A percentile compares a stretch with the other conserved stretches of the same genome.
These are phyloP conservation scores for Corapipo altera DNA, from an alignment of 2,113 vertebrate species.

Conservation along the genomic window DNA sequence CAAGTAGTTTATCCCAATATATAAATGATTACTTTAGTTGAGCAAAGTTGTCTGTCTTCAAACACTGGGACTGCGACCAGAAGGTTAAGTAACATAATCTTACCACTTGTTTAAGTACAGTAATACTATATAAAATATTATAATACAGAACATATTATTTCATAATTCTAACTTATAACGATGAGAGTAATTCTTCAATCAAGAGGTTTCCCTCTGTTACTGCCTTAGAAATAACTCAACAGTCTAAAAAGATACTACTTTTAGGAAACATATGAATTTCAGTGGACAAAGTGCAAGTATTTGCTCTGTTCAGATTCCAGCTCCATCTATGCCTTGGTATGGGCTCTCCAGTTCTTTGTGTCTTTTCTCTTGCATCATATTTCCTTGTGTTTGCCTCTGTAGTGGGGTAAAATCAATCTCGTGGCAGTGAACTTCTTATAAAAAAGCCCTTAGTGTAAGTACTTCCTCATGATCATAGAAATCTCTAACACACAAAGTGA, in stretches of 20 bases:
- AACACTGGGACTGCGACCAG: background rate
- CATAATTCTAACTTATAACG: background rate
- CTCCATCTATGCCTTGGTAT: rapidly evolving
- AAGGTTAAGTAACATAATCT: background rate
- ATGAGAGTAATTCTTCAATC: background rate
- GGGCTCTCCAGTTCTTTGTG: background rate
- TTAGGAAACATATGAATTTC: background rate
- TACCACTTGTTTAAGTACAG: background rate
- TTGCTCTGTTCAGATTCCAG: background rate
- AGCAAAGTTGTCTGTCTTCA: background rate
- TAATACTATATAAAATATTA: background rate
- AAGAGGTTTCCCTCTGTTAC: background rate
- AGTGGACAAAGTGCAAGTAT: background rate
- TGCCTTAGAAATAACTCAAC: background rate
- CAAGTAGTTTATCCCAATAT: background rate
- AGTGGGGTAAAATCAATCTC: background rate
- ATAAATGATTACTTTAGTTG: background rate
- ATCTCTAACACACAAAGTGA: too few relatives aligned
- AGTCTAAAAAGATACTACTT: background rate
- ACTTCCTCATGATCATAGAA: background rate
- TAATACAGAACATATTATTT: background rate
- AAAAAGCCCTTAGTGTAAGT: background rate
- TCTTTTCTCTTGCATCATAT: background rate
- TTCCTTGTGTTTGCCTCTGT: background rate
- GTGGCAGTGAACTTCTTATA: background rate